Conservation (phyloP, 2,888 invertebrate genomes). For the Achlya flavicornis region DNA sequence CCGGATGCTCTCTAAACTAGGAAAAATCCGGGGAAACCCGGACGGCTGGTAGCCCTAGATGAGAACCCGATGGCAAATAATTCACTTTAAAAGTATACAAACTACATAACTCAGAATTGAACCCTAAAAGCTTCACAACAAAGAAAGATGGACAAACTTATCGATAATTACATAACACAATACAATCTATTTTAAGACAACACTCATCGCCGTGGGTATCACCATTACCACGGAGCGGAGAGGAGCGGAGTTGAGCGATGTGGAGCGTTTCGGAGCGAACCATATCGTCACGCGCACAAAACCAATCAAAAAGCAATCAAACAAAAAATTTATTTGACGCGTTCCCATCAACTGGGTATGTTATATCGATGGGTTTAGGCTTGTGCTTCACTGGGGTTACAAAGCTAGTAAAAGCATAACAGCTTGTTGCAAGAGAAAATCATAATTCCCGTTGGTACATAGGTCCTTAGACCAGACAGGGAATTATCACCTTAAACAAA, state of each 20-base stretch:
- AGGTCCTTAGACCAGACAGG: too few species aligned
- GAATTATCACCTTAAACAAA: too few species aligned
- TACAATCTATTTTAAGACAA: slow-evolving; percentile 4
- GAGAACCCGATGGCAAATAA: too few species aligned
- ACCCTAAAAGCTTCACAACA: too few species aligned
- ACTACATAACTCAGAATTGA: too few species aligned
- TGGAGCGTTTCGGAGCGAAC: not conserved
- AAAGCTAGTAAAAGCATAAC: too few species aligned
- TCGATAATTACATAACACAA: slow-evolving; percentile 39
- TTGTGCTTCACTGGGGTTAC: not conserved
- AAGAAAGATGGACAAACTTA: slow-evolving; percentile 12
- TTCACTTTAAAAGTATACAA: too few species aligned
- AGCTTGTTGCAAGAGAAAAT: too few species aligned
- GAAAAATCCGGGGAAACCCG: too few species aligned
- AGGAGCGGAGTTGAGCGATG: not conserved
- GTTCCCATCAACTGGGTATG: slow-evolving; percentile 27
- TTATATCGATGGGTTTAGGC: not conserved
- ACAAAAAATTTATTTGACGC: slow-evolving; percentile 47
- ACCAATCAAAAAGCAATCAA: slow-evolving; percentile 60
- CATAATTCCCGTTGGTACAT: too few species aligned
- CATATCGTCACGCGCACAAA: slow-evolving; percentile 27
- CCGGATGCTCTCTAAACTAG: too few species aligned
- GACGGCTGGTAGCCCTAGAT: too few species aligned
- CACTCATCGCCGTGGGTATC: slow-evolving; percentile 9
- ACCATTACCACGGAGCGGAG: slow-evolving; percentile 11